Percentiles rank a stretch among this genome's conserved stretches.
These are phyloP conservation scores for Bovichtus diacanthus DNA, from an alignment of 2,797 vertebrate species.

Conservation along the genomic window DNA sequence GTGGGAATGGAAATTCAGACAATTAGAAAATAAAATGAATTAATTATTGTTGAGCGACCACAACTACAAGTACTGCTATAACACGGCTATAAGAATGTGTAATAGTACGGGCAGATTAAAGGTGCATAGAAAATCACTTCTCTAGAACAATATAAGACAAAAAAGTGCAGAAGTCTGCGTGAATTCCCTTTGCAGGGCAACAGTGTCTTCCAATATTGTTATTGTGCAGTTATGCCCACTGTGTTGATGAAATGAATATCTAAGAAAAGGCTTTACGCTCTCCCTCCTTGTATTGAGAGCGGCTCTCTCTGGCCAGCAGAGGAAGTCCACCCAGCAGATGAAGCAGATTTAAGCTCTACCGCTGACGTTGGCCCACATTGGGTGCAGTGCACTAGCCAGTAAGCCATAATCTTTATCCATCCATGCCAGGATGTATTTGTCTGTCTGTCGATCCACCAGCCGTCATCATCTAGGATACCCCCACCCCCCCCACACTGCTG, in stretches of 20 bases:
- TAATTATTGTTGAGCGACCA: neutral
- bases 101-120: neutral
- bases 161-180: too few relatives aligned
- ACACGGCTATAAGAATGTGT: neutral
- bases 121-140: neutral
- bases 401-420: constrained; percentile 60
- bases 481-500: neutral
- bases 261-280: neutral
- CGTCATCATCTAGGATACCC: constrained; percentile 1
- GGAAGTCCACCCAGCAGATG: constrained; percentile 39
- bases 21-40: neutral
- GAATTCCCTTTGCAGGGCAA: too few relatives aligned
- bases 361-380: constrained; percentile 58
- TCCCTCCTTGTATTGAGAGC: constrained; percentile 4
- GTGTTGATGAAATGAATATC: neutral
- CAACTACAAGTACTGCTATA: neutral
- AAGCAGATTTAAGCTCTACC: constrained; percentile 63
- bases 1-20: neutral
- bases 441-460: constrained; percentile 27
- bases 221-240: neutral
- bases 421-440: constrained; percentile 41
- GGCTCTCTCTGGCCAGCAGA: constrained; percentile 2
- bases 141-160: too few relatives aligned
- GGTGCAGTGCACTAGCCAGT: constrained; percentile 43
- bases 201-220: neutral